Base-by-base conservation (phyloP, 2,888 invertebrate genomes). In the Arrhopalites spinosus region DNA sequence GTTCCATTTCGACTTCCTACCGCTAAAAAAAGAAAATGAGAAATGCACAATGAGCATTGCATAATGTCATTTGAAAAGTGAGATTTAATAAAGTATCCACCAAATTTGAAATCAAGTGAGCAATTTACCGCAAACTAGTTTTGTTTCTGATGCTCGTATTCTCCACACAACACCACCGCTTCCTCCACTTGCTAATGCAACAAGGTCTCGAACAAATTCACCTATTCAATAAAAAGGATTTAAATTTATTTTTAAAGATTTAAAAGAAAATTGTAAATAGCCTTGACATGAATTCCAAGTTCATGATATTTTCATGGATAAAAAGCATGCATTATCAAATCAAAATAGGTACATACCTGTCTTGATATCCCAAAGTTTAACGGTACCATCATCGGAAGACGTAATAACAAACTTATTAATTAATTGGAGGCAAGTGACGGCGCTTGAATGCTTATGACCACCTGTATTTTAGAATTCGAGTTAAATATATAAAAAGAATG, bases 131-230 rank as follows among this genome's bases (percentile, higher is more conserved):
- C 98, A 99, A 69, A 98, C 96, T 79, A 99, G 89, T 86, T 97
- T 96, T 25, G 98, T 98, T 84, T 96, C 93, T 84, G 94, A 96
- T 73, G 98, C 96, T 77, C 93, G 88, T 80, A 99, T 96, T 67
- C 98, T 90, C 99, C 99, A 99, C 17, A 99, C 98, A 25, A 99
- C 99, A 64, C 98, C 99, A 1, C 99, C 99, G 64, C 95, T 94
- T 1, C 98, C 98, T 29, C 98, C 97, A 81, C 96, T 96, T 78
- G 93, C 92, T 79, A 99, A 88, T 59, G 95, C 91, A 76, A 99
- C 96, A 79, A 99, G 89, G 87, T 99, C 96, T 79, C 98, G 91
- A 81, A 99, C 93, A 86, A 98, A 98, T 84, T 96, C 95, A 78
- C 91, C 88, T 88, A 83, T 2, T 83, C 84, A 76, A 25, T 13